A percentile compares a stretch with the other conserved stretches of the same genome.
phyloP scores from a whole-genome alignment of 2,113 vertebrate species.

The Pyrgilauda ruficollis region DNA sequence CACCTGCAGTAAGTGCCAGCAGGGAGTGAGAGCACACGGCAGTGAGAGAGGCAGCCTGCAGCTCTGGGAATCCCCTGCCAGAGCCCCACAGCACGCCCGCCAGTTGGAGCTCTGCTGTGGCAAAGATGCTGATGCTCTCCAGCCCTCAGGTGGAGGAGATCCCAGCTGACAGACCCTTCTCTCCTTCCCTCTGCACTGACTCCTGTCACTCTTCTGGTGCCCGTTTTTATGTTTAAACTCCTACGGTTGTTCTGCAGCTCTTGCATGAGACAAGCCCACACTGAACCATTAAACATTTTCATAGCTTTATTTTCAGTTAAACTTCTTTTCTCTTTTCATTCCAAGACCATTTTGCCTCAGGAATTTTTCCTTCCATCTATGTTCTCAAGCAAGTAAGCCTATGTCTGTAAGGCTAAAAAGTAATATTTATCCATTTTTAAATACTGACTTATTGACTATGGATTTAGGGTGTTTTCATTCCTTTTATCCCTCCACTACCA shows the following conservation, averaged over 20 bases:
- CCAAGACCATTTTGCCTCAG: slow-evolving; percentile 29
- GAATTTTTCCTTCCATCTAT: background rate
- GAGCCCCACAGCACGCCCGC: background rate
- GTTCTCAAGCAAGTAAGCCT: background rate
- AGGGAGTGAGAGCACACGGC: background rate
- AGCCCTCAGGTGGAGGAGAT: background rate
- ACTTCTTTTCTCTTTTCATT: slow-evolving; percentile 25
- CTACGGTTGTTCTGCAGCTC: background rate
- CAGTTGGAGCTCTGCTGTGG: accelerated
- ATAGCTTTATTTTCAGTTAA: slow-evolving; percentile 12
- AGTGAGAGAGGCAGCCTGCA: background rate
- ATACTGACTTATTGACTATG: slow-evolving; percentile 16
- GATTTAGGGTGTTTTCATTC: background rate
- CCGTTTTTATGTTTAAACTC: background rate
- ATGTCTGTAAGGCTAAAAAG: background rate
- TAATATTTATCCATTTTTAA: slow-evolving; percentile 53
- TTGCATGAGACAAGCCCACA: background rate
- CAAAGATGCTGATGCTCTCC: background rate
- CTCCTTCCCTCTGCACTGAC: background rate
- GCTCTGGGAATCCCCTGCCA: background rate
- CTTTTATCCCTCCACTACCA: background rate
- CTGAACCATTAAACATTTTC: background rate
- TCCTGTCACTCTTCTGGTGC: background rate
- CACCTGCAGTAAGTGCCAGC: background rate
- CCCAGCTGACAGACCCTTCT: background rate